These are phyloP conservation scores for Dolichallabes microphthalmus DNA, from an alignment of 2,113 vertebrate genomes.

Conservation along the genomic window DNA sequence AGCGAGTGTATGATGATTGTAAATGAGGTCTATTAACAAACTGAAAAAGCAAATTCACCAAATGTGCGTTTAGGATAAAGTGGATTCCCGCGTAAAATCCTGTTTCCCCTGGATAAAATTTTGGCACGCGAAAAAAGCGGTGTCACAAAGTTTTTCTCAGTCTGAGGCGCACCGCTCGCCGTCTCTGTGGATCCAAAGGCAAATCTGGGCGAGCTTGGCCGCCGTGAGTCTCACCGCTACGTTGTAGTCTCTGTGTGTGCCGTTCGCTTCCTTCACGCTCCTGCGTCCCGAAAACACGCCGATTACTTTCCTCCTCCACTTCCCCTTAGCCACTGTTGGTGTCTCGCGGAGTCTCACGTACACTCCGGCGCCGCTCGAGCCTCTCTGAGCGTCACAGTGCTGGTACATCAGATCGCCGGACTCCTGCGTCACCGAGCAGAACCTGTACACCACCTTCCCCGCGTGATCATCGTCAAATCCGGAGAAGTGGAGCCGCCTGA, in stretches of 20 bases:
- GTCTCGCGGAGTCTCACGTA: constrained; percentile 84
- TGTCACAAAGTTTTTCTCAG: constrained; percentile 59
- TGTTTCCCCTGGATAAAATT: neutral
- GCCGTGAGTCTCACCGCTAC: constrained; percentile 92
- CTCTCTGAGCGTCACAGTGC: constrained; percentile 83
- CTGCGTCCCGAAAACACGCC: constrained; percentile 88
- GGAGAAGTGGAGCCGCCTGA: constrained; percentile 87
- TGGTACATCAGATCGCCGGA: constrained; percentile 88
- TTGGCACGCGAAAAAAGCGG: too few species aligned
- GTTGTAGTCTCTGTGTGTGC: constrained; percentile 84
- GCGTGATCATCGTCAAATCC: constrained; percentile 81
- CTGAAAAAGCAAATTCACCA: neutral
- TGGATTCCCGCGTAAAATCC: neutral
- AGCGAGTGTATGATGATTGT: neutral
- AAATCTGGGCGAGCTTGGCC: constrained; percentile 90
- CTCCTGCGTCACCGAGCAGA: constrained; percentile 86
- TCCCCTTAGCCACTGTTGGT: constrained; percentile 50
- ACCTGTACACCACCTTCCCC: constrained; percentile 86
- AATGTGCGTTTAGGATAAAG: neutral
- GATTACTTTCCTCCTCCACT: constrained; percentile 87
- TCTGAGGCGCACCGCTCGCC: constrained; percentile 72
- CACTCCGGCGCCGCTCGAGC: constrained; percentile 86
- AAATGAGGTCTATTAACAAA: too few species aligned
- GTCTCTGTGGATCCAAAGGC: constrained; percentile 87
- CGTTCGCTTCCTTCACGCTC: constrained; percentile 78